phyloP scores from a whole-genome alignment of 2,113 vertebrate species.

The Pelodiscus sinensis region DNA sequence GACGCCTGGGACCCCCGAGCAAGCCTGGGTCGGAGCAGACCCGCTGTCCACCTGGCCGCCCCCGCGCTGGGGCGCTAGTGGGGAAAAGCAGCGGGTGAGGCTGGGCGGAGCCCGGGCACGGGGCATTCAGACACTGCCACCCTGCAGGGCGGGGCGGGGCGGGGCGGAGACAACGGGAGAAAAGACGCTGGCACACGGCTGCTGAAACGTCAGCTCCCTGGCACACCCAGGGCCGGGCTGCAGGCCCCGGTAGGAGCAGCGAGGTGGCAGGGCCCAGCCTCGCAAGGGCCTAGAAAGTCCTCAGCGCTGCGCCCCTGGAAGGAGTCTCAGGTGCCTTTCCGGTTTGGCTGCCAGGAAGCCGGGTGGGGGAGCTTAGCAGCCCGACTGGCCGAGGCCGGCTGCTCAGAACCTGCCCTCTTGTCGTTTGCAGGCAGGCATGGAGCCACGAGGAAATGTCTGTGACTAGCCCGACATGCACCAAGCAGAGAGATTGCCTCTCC shows the following conservation, averaged over 20 bases:
- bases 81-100: not conserved
- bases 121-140: not conserved
- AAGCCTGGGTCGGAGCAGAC: not conserved
- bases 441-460: not conserved
- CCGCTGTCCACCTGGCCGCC: not conserved
- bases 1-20: not conserved
- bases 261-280: no score
- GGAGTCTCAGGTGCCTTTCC: not conserved
- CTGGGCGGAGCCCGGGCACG: not conserved
- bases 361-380: not conserved
- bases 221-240: not conserved
- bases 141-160: not conserved
- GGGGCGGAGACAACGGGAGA: not conserved
- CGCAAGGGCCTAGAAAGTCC: not conserved
- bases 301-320: not conserved
- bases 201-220: not conserved
- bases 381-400: not conserved
- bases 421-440: not conserved
- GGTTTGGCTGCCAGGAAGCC: not conserved
- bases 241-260: no score
- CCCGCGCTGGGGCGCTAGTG: not conserved
- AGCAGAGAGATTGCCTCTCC: not conserved
- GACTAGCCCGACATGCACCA: not conserved
- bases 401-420: not conserved
- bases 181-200: not conserved